Evolutionary conservation across 30 jellyfish, hydroid and myxozoan species (phyloP).

Genomic region (Turritopsis dohrnii): DNA sequence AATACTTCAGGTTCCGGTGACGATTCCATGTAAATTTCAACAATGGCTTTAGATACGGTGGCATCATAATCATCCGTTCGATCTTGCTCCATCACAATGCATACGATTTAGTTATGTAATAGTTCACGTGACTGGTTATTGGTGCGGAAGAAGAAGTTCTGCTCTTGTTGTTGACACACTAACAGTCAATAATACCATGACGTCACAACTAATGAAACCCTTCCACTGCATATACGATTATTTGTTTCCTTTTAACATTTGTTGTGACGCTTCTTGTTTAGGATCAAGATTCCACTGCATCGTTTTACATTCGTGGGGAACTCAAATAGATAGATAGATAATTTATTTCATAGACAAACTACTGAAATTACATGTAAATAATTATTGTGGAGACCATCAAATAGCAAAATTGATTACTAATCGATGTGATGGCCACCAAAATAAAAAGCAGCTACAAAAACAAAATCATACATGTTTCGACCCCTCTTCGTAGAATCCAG

Average conservation of each 20-base stretch:
- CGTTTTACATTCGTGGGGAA: too few species aligned
- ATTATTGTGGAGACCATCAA: too few species aligned
- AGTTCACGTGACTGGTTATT: neutral
- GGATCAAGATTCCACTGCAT: too few species aligned
- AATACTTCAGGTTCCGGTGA: constrained; percentile 22
- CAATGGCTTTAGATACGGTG: neutral
- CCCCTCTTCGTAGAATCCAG: too few species aligned
- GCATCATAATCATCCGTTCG: neutral
- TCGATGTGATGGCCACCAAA: too few species aligned
- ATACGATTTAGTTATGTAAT: neutral
- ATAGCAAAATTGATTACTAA: too few species aligned
- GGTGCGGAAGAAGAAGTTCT: neutral
- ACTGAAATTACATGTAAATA: too few species aligned
- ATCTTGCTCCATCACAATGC: neutral
- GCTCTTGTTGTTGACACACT: neutral
- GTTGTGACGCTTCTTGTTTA: too few species aligned
- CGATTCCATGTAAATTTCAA: neutral
- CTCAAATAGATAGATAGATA: too few species aligned
- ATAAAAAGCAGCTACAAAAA: too few species aligned
- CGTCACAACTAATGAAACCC: neutral
- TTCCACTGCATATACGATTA: neutral
- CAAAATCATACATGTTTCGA: too few species aligned
- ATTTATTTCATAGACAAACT: too few species aligned
- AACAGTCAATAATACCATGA: neutral
- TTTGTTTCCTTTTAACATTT: neutral